Conservation (phyloP, 2,888 invertebrate species). For the Oxytorus armatus region DNA sequence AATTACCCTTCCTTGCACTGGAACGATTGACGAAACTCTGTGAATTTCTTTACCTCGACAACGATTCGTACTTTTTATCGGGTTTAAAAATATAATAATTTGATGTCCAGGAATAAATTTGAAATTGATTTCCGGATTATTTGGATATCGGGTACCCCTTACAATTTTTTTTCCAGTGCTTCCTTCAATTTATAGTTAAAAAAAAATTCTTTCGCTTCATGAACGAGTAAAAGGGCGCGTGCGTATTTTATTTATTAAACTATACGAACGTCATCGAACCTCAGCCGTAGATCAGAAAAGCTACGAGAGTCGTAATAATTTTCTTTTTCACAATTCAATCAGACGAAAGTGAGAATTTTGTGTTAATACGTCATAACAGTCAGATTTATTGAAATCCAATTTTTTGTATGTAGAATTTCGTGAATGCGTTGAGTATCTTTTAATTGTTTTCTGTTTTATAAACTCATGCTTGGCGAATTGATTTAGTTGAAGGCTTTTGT, state of each 20-base stretch:
- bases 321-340: neutral
- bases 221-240: conserved; percentile 14
- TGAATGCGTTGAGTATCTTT: no score
- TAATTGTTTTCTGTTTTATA: no score
- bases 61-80: neutral
- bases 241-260: conserved; percentile 21
- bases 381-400: no score
- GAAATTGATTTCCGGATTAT: conserved; percentile 7
- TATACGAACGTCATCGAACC: conserved; percentile 53
- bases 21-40: conserved; percentile 6
- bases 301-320: conserved; percentile 8
- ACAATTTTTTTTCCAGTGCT: neutral
- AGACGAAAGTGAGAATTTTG: neutral
- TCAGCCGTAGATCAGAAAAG: conserved; percentile 58
- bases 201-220: conserved; percentile 5
- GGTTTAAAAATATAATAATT: neutral
- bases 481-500: no score
- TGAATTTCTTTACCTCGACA: conserved; percentile 7
- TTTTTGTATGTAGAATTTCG: no score
- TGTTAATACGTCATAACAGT: neutral
- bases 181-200: neutral
- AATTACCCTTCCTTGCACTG: conserved; percentile 4
- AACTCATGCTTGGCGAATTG: no score
- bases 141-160: conserved; percentile 9
- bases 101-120: conserved; percentile 25